A percentile compares a stretch with the other conserved stretches of the same genome.
Conservation (phyloP, 2,797 vertebrate species). For the Tachyglossus aculeatus region DNA sequence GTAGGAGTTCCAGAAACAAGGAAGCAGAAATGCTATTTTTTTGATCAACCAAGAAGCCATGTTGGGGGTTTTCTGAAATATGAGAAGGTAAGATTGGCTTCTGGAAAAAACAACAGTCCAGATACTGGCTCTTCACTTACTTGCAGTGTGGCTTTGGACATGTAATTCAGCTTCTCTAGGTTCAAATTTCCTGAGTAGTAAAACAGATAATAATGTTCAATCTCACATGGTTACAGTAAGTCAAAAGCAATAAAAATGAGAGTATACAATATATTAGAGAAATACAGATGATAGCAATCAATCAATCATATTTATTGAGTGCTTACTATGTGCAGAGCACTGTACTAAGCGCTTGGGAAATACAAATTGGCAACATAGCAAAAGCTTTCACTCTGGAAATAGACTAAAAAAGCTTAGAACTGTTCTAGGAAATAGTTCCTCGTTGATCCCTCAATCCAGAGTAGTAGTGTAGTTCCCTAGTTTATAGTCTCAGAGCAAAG, state of each 20-base stretch:
- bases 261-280: not conserved
- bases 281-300: no score
- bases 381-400: no score
- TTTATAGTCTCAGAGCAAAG: no score
- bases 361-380: no score
- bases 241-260: not conserved
- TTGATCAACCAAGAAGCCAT: not conserved
- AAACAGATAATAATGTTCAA: not conserved
- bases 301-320: no score
- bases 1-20: not conserved
- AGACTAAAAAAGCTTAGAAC: no score
- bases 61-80: no score
- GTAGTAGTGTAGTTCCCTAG: no score
- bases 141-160: not conserved
- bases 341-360: no score
- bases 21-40: not conserved
- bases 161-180: not conserved
- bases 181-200: slow-evolving; percentile 19
- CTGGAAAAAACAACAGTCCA: not conserved
- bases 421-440: no score
- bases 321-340: no score
- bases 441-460: no score
- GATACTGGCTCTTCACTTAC: not conserved
- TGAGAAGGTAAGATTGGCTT: not conserved
- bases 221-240: not conserved